Percentiles rank a stretch among this genome's conserved stretches.
Evolutionary conservation across 30 jellyfish, hydroid and myxozoan species (phyloP).

Genomic region (Calvadosia cruxmelitensis): DNA sequence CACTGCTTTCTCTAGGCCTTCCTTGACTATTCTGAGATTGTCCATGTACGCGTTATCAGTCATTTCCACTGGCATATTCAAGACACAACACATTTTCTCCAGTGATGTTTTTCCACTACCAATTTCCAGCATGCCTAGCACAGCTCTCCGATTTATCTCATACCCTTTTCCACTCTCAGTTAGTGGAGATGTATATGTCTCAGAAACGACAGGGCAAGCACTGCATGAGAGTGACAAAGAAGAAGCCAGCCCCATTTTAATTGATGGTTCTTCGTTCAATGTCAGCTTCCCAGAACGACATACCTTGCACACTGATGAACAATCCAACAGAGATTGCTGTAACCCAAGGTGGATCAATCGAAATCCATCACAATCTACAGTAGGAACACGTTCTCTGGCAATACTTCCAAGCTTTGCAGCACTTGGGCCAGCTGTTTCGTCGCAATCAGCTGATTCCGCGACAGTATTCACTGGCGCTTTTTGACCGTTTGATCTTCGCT

Average conservation of each 20-base stretch:
- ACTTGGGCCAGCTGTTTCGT: too few relatives aligned
- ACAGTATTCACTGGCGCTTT: too few relatives aligned
- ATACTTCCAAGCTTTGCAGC: too few relatives aligned
- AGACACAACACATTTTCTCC: slow-evolving; percentile 11
- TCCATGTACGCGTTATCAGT: slow-evolving; percentile 21
- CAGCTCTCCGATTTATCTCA: slow-evolving; percentile 11
- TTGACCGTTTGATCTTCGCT: too few relatives aligned
- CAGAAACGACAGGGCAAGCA: slow-evolving; percentile 13
- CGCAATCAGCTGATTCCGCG: too few relatives aligned
- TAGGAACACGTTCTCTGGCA: too few relatives aligned
- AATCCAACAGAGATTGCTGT: too few relatives aligned
- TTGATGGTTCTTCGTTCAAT: slow-evolving; percentile 9
- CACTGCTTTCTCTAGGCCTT: slow-evolving; percentile 7
- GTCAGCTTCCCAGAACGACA: slow-evolving; percentile 18
- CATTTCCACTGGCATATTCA: slow-evolving; percentile 31
- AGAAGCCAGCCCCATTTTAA: slow-evolving; percentile 34
- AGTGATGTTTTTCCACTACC: slow-evolving; percentile 29
- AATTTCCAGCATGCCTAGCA: slow-evolving; percentile 16
- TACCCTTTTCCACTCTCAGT: slow-evolving; percentile 15
- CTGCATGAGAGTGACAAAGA: slow-evolving; percentile 14
- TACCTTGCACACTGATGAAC: slow-evolving; percentile 9
- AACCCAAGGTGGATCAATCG: too few relatives aligned
- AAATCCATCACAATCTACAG: too few relatives aligned
- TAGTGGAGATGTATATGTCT: slow-evolving; percentile 17
- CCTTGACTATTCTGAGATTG: slow-evolving; percentile 11